These are phyloP conservation scores for Pseudococcus viburni DNA, from an alignment of 2,888 invertebrate species.

Conservation along the genomic window DNA sequence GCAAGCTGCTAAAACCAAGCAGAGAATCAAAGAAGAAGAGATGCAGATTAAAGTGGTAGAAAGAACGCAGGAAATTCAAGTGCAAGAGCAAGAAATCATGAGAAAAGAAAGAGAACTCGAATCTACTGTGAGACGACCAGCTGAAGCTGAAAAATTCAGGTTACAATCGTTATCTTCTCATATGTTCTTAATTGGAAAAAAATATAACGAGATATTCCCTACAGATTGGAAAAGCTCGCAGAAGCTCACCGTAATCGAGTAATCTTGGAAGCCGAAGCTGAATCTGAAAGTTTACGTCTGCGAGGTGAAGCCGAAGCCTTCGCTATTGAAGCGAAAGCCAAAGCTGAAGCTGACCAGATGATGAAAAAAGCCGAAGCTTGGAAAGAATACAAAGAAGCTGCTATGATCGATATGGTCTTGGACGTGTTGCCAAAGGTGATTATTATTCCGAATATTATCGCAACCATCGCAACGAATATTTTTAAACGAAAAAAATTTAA, in stretches of 20 bases:
- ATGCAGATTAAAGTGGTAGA: slow-evolving; percentile 97
- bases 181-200: not conserved
- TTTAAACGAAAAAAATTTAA: not conserved
- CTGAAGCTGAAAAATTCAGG: slow-evolving; percentile 92
- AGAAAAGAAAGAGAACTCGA: slow-evolving; percentile 93
- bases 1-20: slow-evolving; percentile 96
- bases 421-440: slow-evolving; percentile 93
- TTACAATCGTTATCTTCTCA: slow-evolving; percentile 67
- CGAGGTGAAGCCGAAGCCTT: slow-evolving; percentile 93
- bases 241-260: slow-evolving; percentile 91
- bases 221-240: slow-evolving; percentile 89
- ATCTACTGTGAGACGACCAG: slow-evolving; percentile 92
- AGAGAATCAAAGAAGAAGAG: slow-evolving; percentile 95
- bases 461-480: not conserved
- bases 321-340: slow-evolving; percentile 94
- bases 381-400: slow-evolving; percentile 95
- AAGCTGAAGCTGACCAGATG: slow-evolving; percentile 97
- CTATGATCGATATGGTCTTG: slow-evolving; percentile 96
- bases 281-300: slow-evolving; percentile 89
- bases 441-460: not conserved
- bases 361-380: slow-evolving; percentile 97
- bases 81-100: slow-evolving; percentile 96
- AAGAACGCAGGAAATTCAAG: slow-evolving; percentile 91
- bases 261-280: slow-evolving; percentile 95
- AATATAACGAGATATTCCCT: not conserved